Conservation (phyloP, 2,888 invertebrate species). For the Sinopyrophorus schimmeli region DNA sequence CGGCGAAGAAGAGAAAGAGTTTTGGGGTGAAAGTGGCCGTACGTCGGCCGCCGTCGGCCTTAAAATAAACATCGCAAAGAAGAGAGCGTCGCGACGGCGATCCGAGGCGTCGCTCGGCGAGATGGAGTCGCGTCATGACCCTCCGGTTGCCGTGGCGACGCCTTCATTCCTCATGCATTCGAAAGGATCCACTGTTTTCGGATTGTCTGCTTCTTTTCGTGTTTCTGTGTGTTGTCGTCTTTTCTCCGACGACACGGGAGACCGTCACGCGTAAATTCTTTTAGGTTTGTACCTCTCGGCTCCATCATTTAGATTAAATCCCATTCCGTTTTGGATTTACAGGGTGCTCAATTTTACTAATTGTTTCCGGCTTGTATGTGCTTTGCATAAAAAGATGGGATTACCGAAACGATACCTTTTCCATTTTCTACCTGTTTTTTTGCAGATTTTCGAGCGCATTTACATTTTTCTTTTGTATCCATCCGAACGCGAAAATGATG, state of each 20-base stretch:
- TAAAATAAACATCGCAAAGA: constrained; percentile 24
- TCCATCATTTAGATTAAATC: constrained; percentile 32
- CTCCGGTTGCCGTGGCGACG: constrained; percentile 35
- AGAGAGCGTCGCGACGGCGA: constrained; percentile 20
- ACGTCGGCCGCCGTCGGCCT: constrained; percentile 18
- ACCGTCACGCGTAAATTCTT: constrained; percentile 28
- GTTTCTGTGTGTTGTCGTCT: constrained; percentile 32
- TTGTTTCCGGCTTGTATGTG: constrained; percentile 13
- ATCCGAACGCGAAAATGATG: no score
- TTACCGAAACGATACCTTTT: constrained; percentile 3
- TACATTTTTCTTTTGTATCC: no score
- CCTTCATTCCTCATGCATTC: constrained; percentile 39
- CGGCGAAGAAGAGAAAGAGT: constrained; percentile 13
- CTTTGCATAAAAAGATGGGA: constrained; percentile 15
- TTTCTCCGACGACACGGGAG: constrained; percentile 30
- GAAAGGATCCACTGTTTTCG: constrained; percentile 35
- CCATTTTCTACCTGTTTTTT: constrained; percentile 9
- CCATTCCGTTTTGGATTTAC: constrained; percentile 26
- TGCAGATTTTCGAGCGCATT: no score
- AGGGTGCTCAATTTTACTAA: constrained; percentile 21
- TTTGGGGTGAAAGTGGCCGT: constrained; percentile 10
- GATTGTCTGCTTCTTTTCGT: constrained; percentile 34
- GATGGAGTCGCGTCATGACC: constrained; percentile 28
- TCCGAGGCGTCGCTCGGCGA: constrained; percentile 19
- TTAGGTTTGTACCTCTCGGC: constrained; percentile 27